These are phyloP conservation scores for Hypanus sabinus DNA, from an alignment of 2,113 vertebrate species.

Conservation along the genomic window DNA sequence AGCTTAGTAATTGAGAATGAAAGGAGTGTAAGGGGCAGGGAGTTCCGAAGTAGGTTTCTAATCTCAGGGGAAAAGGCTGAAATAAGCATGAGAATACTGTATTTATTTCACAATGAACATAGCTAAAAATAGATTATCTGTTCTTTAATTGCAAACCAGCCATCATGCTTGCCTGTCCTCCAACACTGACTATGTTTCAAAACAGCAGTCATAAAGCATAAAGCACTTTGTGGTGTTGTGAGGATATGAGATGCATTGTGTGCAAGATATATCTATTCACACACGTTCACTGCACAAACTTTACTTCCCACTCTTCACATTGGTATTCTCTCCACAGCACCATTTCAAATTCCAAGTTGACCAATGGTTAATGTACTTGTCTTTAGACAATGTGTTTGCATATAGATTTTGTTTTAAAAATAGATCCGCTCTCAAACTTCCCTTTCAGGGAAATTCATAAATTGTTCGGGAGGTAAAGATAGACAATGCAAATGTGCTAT, in stretches of 20 bases:
- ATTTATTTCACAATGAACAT: not conserved
- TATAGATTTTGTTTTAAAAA: not conserved
- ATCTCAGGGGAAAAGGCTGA: not conserved
- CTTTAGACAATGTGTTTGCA: not conserved
- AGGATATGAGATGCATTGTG: not conserved
- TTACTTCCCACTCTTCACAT: no score
- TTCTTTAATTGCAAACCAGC: not conserved
- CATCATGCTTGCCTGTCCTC: not conserved
- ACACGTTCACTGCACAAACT: not conserved
- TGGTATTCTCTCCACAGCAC: constrained; percentile 5
- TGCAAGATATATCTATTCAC: not conserved
- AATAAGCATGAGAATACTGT: not conserved
- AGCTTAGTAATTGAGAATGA: not conserved
- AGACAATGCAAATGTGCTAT: constrained; percentile 7
- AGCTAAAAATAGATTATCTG: not conserved
- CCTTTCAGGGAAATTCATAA: not conserved
- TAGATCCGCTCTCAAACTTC: not conserved
- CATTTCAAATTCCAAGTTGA: not conserved
- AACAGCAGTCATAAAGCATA: not conserved
- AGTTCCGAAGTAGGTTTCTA: no score
- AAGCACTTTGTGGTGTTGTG: not conserved
- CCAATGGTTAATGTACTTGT: not conserved
- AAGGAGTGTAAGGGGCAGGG: not conserved
- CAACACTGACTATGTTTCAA: not conserved
- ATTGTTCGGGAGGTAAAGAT: not conserved